A percentile compares a stretch with the other conserved stretches of the same genome.
These are phyloP conservation scores for Microcebus jonahi DNA, from an alignment of 2,113 vertebrate species.

Conservation along the genomic window DNA sequence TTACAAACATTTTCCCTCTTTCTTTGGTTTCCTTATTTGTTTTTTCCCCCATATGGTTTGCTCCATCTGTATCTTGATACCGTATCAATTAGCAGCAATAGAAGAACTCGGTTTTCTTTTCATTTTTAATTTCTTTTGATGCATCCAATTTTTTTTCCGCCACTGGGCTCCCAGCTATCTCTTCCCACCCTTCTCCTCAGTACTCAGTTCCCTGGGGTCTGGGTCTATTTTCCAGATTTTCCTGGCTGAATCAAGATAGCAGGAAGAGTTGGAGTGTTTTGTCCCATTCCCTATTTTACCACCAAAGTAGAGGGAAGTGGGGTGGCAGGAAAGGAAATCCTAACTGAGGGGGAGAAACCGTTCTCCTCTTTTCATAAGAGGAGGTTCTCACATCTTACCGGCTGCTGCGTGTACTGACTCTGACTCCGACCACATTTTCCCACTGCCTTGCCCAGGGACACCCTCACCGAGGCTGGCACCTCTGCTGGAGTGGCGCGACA, in stretches of 20 bases:
- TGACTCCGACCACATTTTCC: not conserved
- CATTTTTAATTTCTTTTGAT: constrained; percentile 31
- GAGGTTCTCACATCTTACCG: not conserved
- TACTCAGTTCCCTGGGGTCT: not conserved
- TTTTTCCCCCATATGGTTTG: not conserved
- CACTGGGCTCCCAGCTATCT: not conserved
- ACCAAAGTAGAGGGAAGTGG: not conserved
- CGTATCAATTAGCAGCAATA: not conserved
- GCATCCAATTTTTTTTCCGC: not conserved
- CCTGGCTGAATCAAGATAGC: not conserved
- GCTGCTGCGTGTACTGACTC: too few relatives aligned
- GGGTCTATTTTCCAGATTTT: not conserved
- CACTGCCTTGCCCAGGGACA: not conserved
- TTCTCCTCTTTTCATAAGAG: not conserved
- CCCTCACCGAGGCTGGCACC: accelerated
- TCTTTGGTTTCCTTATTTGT: constrained; percentile 25
- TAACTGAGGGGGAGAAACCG: not conserved
- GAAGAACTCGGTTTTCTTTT: not conserved
- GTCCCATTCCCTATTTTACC: not conserved
- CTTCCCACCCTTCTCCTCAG: not conserved
- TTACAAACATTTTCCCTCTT: not conserved
- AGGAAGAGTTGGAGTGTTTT: not conserved
- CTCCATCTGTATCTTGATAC: not conserved
- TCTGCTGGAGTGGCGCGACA: not conserved
- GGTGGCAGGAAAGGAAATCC: not conserved